These are phyloP conservation scores for Steinernema khuongi DNA, from an alignment of 1,140 invertebrate genomes.

Conservation along the genomic window DNA sequence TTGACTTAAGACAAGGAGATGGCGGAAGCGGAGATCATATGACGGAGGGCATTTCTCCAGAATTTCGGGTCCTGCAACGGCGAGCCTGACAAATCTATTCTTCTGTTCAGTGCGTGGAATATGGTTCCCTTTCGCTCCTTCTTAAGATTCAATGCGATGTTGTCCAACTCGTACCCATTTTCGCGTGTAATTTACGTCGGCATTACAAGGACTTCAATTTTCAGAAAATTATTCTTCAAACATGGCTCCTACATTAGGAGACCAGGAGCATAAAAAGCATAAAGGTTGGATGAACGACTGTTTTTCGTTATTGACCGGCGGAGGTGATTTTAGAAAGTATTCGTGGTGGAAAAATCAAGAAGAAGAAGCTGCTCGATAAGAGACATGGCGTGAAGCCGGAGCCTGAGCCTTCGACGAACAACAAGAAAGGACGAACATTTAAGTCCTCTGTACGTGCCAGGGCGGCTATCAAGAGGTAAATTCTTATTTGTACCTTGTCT, in stretches of 20 bases:
- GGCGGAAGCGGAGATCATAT: too few relatives aligned
- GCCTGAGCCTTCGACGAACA: not conserved
- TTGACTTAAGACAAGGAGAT: too few relatives aligned
- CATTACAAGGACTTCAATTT: too few relatives aligned
- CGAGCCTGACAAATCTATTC: too few relatives aligned
- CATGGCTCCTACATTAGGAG: not conserved
- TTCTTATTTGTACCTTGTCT: slow-evolving; percentile 17
- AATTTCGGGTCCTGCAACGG: too few relatives aligned
- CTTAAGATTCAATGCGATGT: too few relatives aligned
- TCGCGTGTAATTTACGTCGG: too few relatives aligned
- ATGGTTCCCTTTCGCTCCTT: too few relatives aligned
- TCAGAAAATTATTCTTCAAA: too few relatives aligned
- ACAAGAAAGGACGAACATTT: slow-evolving; percentile 1
- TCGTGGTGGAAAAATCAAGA: slow-evolving; percentile 4
- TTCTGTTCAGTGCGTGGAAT: too few relatives aligned
- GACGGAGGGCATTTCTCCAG: too few relatives aligned
- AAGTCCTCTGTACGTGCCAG: not conserved
- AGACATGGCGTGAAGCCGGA: not conserved
- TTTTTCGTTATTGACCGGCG: not conserved
- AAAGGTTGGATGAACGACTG: not conserved
- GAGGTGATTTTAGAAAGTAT: not conserved
- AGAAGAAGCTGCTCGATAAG: slow-evolving; percentile 2
- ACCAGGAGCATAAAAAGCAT: slow-evolving; percentile 3
- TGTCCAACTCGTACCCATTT: too few relatives aligned
- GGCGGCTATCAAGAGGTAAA: not conserved